phyloP scores from a whole-genome alignment of 2,888 invertebrate species.

The Caenorhabditis sp. region DNA sequence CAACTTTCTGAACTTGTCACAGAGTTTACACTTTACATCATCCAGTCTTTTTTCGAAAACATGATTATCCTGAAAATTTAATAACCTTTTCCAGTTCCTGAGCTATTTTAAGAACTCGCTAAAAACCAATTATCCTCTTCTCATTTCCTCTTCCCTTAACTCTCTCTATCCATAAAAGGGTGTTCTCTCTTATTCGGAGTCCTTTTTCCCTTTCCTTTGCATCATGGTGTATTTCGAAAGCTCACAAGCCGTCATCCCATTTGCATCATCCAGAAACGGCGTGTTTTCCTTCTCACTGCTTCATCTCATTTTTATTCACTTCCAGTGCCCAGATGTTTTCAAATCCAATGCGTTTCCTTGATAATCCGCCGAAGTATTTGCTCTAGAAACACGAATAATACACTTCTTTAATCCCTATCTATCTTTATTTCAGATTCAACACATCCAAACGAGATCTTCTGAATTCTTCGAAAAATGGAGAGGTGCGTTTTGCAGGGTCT shows the following conservation, averaged over 20 bases:
- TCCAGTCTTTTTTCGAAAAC: neutral
- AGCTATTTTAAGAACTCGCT: neutral
- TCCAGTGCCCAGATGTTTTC: constrained; percentile 46
- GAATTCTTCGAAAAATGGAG: constrained; percentile 18
- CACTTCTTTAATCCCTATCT: neutral
- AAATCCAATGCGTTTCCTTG: constrained; percentile 2
- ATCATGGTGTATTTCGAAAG: constrained; percentile 53
- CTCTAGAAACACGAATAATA: neutral
- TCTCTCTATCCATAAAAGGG: neutral
- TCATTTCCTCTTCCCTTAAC: neutral
- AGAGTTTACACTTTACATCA: neutral
- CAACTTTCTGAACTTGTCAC: no score
- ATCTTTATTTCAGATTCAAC: constrained; percentile 36
- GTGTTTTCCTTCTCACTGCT: constrained; percentile 13
- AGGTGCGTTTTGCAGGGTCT: constrained; percentile 27
- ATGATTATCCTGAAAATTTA: neutral
- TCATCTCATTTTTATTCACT: constrained; percentile 28
- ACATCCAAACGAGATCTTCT: constrained; percentile 4
- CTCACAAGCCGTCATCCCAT: constrained; percentile 41
- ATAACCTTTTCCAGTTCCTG: neutral
- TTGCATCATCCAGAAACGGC: constrained; percentile 56
- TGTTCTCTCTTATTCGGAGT: constrained; percentile 14
- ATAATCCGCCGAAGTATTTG: constrained; percentile 7
- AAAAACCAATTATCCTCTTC: neutral
- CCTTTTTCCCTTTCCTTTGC: constrained; percentile 22